These are phyloP conservation scores for Melipona bicolor DNA, from an alignment of 2,888 invertebrate genomes.

Conservation along the genomic window DNA sequence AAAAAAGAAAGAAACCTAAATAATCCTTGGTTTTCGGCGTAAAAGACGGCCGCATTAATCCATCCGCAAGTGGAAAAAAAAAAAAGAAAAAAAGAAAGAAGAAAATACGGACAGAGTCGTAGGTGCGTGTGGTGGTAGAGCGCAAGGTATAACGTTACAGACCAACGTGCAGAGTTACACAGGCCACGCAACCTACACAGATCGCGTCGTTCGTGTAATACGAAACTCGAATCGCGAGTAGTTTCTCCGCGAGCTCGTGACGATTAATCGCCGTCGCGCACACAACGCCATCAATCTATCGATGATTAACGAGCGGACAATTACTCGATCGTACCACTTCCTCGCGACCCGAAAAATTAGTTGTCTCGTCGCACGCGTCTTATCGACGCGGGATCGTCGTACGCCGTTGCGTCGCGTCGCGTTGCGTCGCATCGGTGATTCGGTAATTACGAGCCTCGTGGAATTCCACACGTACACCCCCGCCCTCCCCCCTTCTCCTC, in stretches of 20 bases:
- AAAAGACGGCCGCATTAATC: neutral
- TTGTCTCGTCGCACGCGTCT: slow-evolving; percentile 16
- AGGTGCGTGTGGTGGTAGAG: neutral
- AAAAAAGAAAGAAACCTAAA: too few species aligned
- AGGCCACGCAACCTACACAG: slow-evolving; percentile 40
- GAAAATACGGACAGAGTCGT: slow-evolving; percentile 1
- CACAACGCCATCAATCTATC: slow-evolving; percentile 35
- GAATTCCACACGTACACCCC: slow-evolving; percentile 17
- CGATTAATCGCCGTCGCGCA: slow-evolving; percentile 48
- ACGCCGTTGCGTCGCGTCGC: slow-evolving; percentile 8
- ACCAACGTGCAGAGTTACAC: slow-evolving; percentile 48
- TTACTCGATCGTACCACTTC: slow-evolving; percentile 32
- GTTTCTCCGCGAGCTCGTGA: slow-evolving; percentile 28
- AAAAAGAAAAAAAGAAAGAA: neutral
- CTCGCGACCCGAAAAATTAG: slow-evolving; percentile 34
- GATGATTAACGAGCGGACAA: slow-evolving; percentile 53
- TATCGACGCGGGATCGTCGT: slow-evolving; percentile 33
- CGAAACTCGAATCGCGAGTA: slow-evolving; percentile 38
- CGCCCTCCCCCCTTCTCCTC: neutral
- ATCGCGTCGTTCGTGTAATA: slow-evolving; percentile 44
- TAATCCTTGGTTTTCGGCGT: neutral
- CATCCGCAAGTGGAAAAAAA: neutral
- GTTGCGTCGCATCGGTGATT: slow-evolving; percentile 48
- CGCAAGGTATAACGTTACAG: slow-evolving; percentile 49
- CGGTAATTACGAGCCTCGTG: slow-evolving; percentile 58